A percentile compares a stretch with the other conserved stretches of the same genome.
These are phyloP conservation scores for Hippopotamyrus pictus DNA, from an alignment of 2,797 vertebrate species.

Conservation along the genomic window DNA sequence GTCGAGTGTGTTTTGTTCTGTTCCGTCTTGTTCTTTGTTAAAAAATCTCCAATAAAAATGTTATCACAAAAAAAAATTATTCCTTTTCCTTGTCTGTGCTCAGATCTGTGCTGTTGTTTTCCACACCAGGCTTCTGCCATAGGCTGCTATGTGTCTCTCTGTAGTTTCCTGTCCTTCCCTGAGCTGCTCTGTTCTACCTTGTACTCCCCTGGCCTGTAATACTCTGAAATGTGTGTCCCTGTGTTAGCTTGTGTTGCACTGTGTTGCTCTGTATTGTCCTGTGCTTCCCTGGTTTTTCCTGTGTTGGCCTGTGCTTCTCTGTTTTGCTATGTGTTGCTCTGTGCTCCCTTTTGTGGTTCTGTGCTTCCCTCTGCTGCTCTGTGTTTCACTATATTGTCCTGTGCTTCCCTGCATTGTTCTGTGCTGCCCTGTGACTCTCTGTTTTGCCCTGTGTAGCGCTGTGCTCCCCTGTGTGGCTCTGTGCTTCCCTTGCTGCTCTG, in stretches of 20 bases:
- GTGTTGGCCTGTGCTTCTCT: no score
- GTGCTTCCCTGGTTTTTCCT: neutral
- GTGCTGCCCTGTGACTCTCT: neutral
- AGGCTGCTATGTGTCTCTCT: neutral
- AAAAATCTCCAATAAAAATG: no score
- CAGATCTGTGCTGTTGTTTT: neutral
- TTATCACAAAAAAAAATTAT: no score
- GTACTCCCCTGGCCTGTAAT: neutral
- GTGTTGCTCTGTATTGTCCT: neutral
- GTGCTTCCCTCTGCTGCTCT: neutral
- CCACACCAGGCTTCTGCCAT: neutral
- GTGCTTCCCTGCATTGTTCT: neutral
- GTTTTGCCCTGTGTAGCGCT: neutral
- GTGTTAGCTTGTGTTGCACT: neutral
- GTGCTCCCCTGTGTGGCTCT: neutral
- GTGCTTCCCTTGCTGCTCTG: neutral
- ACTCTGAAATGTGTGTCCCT: neutral
- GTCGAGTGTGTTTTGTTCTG: no score
- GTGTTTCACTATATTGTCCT: neutral
- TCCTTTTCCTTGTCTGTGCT: neutral
- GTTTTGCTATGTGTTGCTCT: no score
- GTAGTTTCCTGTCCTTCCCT: neutral
- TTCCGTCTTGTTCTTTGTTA: no score
- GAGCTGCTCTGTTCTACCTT: neutral
- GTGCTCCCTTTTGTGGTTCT: no score